Conservation (phyloP, 2,888 invertebrate species). For the Amiota minor region DNA sequence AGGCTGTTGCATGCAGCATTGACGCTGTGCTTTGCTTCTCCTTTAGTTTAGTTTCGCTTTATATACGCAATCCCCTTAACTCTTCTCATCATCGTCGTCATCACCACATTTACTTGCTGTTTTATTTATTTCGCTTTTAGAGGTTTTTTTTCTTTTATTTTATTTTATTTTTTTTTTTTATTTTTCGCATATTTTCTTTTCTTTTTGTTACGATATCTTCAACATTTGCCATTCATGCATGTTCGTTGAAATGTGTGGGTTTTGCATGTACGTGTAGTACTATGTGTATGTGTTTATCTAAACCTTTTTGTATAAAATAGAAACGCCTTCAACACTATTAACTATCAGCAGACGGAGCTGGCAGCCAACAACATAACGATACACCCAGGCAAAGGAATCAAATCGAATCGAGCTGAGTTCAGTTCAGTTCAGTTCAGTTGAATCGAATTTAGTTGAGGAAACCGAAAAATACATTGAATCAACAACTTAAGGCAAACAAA, state of each 20-base stretch:
- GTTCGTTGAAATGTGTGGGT: too few species aligned
- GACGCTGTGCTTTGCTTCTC: not conserved
- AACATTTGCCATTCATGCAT: too few species aligned
- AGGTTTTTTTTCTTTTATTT: not conserved
- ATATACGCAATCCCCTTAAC: not conserved
- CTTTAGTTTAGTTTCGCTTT: conserved; percentile 2
- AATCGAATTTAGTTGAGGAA: not conserved
- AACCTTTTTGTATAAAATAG: too few species aligned
- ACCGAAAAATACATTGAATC: conserved; percentile 5
- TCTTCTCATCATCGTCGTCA: not conserved
- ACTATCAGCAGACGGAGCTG: conserved; percentile 1
- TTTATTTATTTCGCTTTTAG: not conserved
- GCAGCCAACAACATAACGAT: not conserved
- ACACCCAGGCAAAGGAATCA: not conserved
- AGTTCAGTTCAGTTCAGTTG: too few species aligned
- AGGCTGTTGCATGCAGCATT: conserved; percentile 16
- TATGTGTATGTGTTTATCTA: too few species aligned
- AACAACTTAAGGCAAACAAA: conserved; percentile 23
- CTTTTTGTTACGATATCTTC: not conserved
- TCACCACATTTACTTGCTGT: not conserved
- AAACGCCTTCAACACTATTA: not conserved
- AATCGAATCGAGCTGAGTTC: too few species aligned
- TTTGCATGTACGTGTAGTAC: too few species aligned
- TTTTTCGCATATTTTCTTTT: conserved; percentile 3
- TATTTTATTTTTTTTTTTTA: not conserved